phyloP scores from a whole-genome alignment of 2,113 vertebrate species.

The Brachyistius frenatus region DNA sequence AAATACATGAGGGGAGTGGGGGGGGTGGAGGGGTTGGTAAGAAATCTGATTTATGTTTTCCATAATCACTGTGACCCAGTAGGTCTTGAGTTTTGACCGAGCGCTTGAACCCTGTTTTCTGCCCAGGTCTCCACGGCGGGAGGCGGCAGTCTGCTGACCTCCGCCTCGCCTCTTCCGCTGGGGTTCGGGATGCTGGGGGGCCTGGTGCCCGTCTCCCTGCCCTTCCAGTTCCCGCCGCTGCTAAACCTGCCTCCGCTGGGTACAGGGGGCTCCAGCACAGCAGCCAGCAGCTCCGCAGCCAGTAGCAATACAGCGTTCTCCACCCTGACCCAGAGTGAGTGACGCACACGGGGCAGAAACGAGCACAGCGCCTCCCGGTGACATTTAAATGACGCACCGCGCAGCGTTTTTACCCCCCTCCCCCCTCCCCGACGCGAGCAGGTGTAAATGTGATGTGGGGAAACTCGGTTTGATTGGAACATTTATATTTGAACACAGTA shows the following conservation, averaged over 20 bases:
- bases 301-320: constrained; percentile 80
- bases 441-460: neutral
- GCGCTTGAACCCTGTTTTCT: constrained; percentile 13
- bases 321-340: constrained; percentile 85
- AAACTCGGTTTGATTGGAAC: too few species aligned
- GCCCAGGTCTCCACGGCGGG: constrained; percentile 91
- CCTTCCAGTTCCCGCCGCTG: constrained; percentile 96
- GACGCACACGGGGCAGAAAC: neutral
- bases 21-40: too few species aligned
- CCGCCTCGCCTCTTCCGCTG: constrained; percentile 91
- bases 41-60: too few species aligned
- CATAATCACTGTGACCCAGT: too few species aligned
- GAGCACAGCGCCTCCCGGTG: too few species aligned
- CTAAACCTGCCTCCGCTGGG: constrained; percentile 90
- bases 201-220: constrained; percentile 95
- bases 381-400: neutral
- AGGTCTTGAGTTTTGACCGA: too few species aligned
- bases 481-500: neutral
- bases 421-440: too few species aligned
- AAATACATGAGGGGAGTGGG: too few species aligned
- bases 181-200: constrained; percentile 97
- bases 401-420: too few species aligned
- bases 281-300: constrained; percentile 66
- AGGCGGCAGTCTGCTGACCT: constrained; percentile 87
- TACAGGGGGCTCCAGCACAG: constrained; percentile 82